Evolutionary conservation across 2,888 invertebrate species (phyloP).

Genomic region (Busseola fusca): DNA sequence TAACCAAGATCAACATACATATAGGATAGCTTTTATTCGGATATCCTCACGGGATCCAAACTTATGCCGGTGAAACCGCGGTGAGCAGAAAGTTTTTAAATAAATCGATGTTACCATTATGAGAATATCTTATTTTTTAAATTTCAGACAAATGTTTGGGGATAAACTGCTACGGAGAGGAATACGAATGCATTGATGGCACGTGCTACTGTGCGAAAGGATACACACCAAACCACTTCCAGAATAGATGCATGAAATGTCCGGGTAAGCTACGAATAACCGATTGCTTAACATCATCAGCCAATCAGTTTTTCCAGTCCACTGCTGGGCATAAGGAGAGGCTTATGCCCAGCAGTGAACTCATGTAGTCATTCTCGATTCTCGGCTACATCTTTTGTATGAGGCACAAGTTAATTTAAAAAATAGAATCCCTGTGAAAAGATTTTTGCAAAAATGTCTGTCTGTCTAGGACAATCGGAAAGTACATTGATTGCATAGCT

Average conservation of each 20-base stretch:
- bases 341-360: too few relatives aligned
- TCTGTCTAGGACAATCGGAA: background rate
- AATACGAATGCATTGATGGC: slow-evolving; percentile 79
- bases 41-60: too few relatives aligned
- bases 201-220: slow-evolving; percentile 80
- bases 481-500: too few relatives aligned
- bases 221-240: slow-evolving; percentile 75
- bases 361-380: background rate
- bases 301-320: background rate
- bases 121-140: background rate
- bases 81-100: too few relatives aligned
- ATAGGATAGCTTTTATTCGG: too few relatives aligned
- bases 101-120: background rate
- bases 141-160: slow-evolving; percentile 72
- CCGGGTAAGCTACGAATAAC: slow-evolving; percentile 74
- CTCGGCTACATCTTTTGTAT: background rate
- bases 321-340: background rate
- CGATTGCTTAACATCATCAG: background rate
- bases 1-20: too few relatives aligned
- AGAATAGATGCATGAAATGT: slow-evolving; percentile 78
- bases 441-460: background rate
- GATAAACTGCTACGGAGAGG: slow-evolving; percentile 75
- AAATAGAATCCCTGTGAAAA: background rate
- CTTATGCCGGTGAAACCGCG: too few relatives aligned
- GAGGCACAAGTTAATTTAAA: background rate